Evolutionary conservation across 2,113 vertebrate species (phyloP).

Genomic region (Dasyornis broadbenti): DNA sequence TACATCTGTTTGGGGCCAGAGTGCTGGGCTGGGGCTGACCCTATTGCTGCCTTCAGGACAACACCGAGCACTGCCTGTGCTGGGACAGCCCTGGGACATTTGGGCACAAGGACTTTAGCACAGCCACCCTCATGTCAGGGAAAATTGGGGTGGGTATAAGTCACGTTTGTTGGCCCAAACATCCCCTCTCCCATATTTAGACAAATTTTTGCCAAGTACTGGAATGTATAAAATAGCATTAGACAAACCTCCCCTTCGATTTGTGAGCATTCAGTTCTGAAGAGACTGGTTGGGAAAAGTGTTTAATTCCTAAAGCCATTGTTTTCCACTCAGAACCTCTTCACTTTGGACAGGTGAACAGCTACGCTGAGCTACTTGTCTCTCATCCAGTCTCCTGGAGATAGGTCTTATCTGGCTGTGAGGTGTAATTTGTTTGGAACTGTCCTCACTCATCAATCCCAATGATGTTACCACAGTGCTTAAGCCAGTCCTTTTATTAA

Average conservation of each 20-base stretch:
- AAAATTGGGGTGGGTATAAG: background rate
- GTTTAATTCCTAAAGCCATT: background rate
- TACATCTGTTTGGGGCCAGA: background rate
- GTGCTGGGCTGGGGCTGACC: background rate
- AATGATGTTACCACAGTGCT: conserved; percentile 7
- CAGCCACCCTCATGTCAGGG: background rate
- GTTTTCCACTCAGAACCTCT: background rate
- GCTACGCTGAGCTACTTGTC: background rate
- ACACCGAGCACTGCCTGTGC: background rate
- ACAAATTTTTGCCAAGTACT: background rate
- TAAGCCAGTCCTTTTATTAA: conserved; percentile 35
- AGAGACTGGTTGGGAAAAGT: background rate
- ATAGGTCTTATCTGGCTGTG: background rate
- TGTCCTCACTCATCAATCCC: conserved; percentile 19
- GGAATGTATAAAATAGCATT: background rate
- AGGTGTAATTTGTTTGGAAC: conserved; percentile 17
- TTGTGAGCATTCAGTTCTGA: background rate
- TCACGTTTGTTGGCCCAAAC: background rate
- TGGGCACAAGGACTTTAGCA: background rate
- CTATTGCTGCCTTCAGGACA: background rate
- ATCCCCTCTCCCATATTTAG: background rate
- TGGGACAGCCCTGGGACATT: background rate
- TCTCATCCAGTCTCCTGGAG: background rate
- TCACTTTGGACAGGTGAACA: background rate
- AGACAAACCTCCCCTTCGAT: background rate